Percentiles rank a stretch among this genome's conserved stretches.
Evolutionary conservation across 2,888 invertebrate species (phyloP).

Genomic region (Scaptomyza polygonia): DNA sequence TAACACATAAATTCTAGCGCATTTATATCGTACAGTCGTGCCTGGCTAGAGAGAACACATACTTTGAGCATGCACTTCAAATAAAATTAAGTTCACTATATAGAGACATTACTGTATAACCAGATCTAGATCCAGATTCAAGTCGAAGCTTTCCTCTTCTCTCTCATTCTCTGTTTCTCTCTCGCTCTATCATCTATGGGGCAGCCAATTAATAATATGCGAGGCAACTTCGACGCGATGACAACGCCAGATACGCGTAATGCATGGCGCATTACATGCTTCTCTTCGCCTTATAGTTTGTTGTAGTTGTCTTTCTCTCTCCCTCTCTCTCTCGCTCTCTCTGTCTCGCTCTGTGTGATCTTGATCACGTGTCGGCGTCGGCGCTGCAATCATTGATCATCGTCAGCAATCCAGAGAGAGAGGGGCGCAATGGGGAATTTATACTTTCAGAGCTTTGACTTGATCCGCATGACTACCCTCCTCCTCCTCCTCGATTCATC

Average conservation of each 20-base stretch:
- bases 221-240: conserved; percentile 77
- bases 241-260: conserved; percentile 77
- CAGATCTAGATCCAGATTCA: conserved; percentile 15
- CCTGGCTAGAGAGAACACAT: not conserved
- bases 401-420: conserved; percentile 53
- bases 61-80: not conserved
- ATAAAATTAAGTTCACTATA: not conserved
- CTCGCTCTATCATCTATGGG: conserved; percentile 33
- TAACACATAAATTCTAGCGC: conserved; percentile 78
- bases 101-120: not conserved
- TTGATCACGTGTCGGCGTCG: conserved; percentile 59
- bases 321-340: not conserved
- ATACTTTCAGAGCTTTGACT: conserved; percentile 49
- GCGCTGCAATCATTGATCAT: conserved; percentile 75
- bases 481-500: too few relatives aligned
- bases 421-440: conserved; percentile 37
- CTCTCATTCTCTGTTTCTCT: too few relatives aligned
- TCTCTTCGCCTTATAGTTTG: conserved; percentile 31
- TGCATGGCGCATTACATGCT: conserved; percentile 75
- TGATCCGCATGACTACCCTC: conserved; percentile 53
- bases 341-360: conserved; percentile 36
- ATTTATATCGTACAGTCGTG: conserved; percentile 30
- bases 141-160: not conserved
- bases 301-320: not conserved
- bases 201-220: conserved; percentile 77